Conservation (phyloP, 2,797 vertebrate genomes). For the Enteromius viviparus region DNA sequence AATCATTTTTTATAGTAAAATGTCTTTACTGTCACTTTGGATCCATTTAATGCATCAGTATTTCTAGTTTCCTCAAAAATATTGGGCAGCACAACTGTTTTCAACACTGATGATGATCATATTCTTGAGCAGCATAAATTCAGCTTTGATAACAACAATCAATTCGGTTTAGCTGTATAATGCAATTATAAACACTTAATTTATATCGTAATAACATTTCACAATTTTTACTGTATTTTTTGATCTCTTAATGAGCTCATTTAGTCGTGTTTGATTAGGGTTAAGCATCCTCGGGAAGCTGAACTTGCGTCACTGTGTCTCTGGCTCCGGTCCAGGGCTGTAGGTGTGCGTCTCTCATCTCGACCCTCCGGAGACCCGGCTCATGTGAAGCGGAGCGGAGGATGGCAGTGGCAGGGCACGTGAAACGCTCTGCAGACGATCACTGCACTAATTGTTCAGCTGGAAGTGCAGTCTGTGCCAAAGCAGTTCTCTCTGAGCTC, state of each 20-base stretch:
- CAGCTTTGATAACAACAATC: too few relatives aligned
- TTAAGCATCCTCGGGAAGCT: not conserved
- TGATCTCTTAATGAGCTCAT: not conserved
- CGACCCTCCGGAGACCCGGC: slow-evolving; percentile 14
- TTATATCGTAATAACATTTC: too few relatives aligned
- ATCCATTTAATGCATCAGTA: not conserved
- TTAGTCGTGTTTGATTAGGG: not conserved
- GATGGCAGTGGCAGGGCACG: slow-evolving; percentile 58
- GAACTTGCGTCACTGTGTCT: not conserved
- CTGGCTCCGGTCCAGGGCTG: not conserved
- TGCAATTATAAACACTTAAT: too few relatives aligned
- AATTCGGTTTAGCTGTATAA: too few relatives aligned
- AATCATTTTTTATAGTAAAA: not conserved
- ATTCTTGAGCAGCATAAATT: too few relatives aligned
- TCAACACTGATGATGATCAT: too few relatives aligned
- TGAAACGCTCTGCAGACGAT: slow-evolving; percentile 42
- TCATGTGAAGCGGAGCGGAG: slow-evolving; percentile 57
- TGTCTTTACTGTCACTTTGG: not conserved
- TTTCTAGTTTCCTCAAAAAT: too few relatives aligned
- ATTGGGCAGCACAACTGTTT: too few relatives aligned
- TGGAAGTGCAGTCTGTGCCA: slow-evolving; percentile 58
- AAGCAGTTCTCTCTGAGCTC: slow-evolving; percentile 49
- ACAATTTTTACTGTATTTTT: too few relatives aligned
- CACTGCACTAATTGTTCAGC: slow-evolving; percentile 61
- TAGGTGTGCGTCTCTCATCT: slow-evolving; percentile 30